Percentiles rank a stretch among this genome's conserved stretches.
phyloP scores from a whole-genome alignment of 1,140 invertebrate species.

The Ptiloglossa arizonensis region DNA sequence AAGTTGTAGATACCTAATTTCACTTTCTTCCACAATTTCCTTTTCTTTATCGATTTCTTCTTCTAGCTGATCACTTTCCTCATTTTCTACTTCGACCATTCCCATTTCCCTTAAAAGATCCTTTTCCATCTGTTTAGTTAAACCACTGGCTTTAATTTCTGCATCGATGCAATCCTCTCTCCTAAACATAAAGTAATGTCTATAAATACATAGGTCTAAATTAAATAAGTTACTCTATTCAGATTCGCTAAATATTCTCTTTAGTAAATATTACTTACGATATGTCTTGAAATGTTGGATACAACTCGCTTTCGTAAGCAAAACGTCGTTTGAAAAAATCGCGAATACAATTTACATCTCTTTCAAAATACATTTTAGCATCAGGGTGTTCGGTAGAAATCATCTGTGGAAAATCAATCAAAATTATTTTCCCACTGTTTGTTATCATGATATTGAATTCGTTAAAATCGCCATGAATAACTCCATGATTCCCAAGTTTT shows the following conservation, averaged over 20 bases:
- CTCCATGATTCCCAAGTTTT: conserved; percentile 94
- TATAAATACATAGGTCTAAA: not conserved
- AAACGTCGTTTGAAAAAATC: conserved; percentile 97
- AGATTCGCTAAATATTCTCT: not conserved
- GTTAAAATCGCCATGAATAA: conserved; percentile 99
- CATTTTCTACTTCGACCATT: conserved; percentile 74
- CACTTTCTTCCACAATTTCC: conserved; percentile 15
- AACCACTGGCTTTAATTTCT: conserved; percentile 95
- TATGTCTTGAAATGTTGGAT: conserved; percentile 93
- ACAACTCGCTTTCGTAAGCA: conserved; percentile 93
- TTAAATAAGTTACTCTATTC: not conserved
- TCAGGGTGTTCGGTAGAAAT: conserved; percentile 96
- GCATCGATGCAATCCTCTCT: conserved; percentile 92
- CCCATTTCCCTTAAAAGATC: conserved; percentile 85
- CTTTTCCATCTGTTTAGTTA: conserved; percentile 92
- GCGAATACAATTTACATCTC: conserved; percentile 96
- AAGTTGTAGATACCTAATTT: conserved; percentile 33
- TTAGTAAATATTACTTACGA: conserved; percentile 74
- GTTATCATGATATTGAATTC: conserved; percentile 98
- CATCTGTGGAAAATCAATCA: conserved; percentile 99
- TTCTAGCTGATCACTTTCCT: conserved; percentile 71
- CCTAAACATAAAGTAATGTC: conserved; percentile 77
- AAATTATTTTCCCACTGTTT: conserved; percentile 90
- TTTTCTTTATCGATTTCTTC: conserved; percentile 6
- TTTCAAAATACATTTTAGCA: conserved; percentile 96